Evolutionary conservation across 2,888 invertebrate genomes (phyloP).

Genomic region (Graphium colonna): DNA sequence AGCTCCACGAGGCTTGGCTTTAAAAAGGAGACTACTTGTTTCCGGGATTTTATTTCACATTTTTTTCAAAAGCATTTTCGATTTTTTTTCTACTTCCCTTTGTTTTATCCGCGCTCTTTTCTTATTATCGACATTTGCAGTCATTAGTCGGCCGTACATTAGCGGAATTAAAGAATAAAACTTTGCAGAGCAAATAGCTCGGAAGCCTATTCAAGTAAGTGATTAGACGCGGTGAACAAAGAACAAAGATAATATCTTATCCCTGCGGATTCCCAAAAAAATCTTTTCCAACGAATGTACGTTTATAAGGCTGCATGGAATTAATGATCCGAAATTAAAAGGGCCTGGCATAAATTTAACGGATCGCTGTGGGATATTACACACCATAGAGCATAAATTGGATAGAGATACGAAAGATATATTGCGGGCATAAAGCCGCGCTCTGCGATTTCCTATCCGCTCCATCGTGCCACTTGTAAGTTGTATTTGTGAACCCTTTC

Average conservation of each 20-base stretch:
- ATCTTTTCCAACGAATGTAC: slow-evolving; percentile 29
- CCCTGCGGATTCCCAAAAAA: slow-evolving; percentile 21
- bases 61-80: no score
- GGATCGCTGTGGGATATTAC: slow-evolving; percentile 47
- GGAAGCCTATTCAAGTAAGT: slow-evolving; percentile 8
- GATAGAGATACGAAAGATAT: slow-evolving; percentile 76
- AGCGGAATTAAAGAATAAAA: background rate
- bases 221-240: slow-evolving; percentile 14
- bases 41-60: no score
- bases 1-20: slow-evolving; percentile 20
- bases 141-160: no score
- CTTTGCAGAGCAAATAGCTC: background rate
- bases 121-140: no score
- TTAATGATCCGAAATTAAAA: slow-evolving; percentile 65
- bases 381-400: slow-evolving; percentile 77
- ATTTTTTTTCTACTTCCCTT: no score
- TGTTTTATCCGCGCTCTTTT: no score
- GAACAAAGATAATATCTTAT: slow-evolving; percentile 18
- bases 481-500: slow-evolving; percentile 76
- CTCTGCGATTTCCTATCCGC: slow-evolving; percentile 39
- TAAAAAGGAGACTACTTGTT: background rate
- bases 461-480: slow-evolving; percentile 58
- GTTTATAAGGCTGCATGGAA: slow-evolving; percentile 43
- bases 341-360: slow-evolving; percentile 33
- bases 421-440: no score